phyloP scores from a whole-genome alignment of 2,888 invertebrate species.

The Diarsia dahlii region DNA sequence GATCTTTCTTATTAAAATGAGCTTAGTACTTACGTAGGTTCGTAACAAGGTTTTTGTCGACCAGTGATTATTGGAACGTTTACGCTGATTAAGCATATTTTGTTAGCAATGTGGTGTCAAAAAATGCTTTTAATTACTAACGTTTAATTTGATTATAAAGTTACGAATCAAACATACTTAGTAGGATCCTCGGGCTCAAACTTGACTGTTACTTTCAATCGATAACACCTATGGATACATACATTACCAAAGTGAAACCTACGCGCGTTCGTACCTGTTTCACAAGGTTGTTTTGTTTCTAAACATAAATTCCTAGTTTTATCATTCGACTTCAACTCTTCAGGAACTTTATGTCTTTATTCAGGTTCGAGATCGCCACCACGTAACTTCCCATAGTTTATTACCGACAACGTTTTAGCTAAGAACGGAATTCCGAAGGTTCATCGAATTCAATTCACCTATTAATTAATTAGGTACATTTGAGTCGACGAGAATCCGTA shows the following conservation, averaged over 20 bases:
- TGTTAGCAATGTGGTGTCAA: slow-evolving; percentile 3
- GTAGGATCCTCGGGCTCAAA: background rate
- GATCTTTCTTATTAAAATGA: slow-evolving; percentile 58
- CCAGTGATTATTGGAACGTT: slow-evolving; percentile 51
- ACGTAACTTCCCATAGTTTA: slow-evolving; percentile 15
- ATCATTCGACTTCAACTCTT: slow-evolving; percentile 30
- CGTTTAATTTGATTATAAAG: slow-evolving; percentile 5
- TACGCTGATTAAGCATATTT: slow-evolving; percentile 39
- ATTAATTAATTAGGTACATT: slow-evolving; percentile 29
- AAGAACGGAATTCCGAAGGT: background rate
- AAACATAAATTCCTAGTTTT: slow-evolving; percentile 53
- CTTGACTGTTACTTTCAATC: slow-evolving; percentile 2
- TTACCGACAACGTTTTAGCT: background rate
- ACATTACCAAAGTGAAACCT: background rate
- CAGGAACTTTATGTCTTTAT: slow-evolving; percentile 44
- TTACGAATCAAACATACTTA: background rate
- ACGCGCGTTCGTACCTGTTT: slow-evolving; percentile 41
- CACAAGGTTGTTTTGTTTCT: slow-evolving; percentile 38
- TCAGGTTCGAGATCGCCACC: slow-evolving; percentile 33
- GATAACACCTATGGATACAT: slow-evolving; percentile 1
- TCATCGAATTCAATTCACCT: slow-evolving; percentile 12
- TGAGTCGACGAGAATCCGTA: background rate
- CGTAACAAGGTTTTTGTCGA: slow-evolving; percentile 40
- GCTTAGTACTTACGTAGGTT: slow-evolving; percentile 44
- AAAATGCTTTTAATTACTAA: slow-evolving; percentile 6